A percentile compares a stretch with the other conserved stretches of the same genome.
These are phyloP conservation scores for Oryzias javanicus DNA, from an alignment of 2,113 vertebrate genomes.

Conservation along the genomic window DNA sequence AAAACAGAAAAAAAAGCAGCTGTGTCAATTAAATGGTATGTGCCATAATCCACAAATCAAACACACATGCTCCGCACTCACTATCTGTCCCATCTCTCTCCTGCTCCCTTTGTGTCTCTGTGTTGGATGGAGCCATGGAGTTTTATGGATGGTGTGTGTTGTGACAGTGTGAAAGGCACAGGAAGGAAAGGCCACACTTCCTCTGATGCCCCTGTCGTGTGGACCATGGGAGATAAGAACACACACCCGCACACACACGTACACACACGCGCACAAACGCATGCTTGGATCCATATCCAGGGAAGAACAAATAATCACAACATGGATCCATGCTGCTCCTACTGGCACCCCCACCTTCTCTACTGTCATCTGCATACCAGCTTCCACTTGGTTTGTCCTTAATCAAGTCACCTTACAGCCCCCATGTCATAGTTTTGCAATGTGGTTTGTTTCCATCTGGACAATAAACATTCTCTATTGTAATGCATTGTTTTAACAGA, in stretches of 20 bases:
- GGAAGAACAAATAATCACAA: conserved; percentile 61
- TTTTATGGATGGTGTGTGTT: conserved; percentile 62
- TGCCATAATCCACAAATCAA: conserved; percentile 61
- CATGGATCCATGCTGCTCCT: conserved; percentile 51
- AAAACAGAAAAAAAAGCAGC: conserved; percentile 44
- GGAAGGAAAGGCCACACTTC: conserved; percentile 78
- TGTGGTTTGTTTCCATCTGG: conserved; percentile 39
- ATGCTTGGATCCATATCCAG: conserved; percentile 36
- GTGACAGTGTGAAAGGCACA: conserved; percentile 77
- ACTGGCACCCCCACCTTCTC: conserved; percentile 53
- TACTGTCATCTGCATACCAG: conserved; percentile 48
- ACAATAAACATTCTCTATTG: conserved; percentile 26
- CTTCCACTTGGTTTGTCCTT: conserved; percentile 59
- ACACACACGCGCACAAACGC: conserved; percentile 26
- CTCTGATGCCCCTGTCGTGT: conserved; percentile 77
- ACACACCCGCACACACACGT: conserved; percentile 39
- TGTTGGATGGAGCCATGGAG: conserved; percentile 40
- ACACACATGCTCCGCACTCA: conserved; percentile 50
- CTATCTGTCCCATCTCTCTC: conserved; percentile 5
- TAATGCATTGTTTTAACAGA: conserved; percentile 37
- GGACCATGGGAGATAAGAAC: conserved; percentile 72
- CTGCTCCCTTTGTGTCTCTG: conserved; percentile 27
- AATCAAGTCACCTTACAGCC: conserved; percentile 32
- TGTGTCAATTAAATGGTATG: conserved; percentile 71
- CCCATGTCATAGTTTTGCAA: conserved; percentile 30